These are phyloP conservation scores for Athetis lepigone DNA, from an alignment of 2,888 invertebrate genomes.

Conservation along the genomic window DNA sequence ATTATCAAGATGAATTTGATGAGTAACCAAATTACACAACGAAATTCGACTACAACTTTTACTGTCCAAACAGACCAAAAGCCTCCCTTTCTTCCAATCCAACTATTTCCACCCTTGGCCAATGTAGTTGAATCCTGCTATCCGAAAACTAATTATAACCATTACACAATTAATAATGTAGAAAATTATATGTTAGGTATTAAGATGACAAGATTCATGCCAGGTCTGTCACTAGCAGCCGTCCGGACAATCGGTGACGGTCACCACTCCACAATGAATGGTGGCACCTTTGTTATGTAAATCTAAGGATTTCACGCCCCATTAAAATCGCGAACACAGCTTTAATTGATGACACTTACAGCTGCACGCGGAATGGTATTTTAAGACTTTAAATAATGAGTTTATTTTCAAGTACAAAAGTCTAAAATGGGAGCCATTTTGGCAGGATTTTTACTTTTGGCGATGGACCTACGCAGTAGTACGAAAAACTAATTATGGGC, in stretches of 20 bases:
- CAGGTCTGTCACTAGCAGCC: constrained; percentile 37
- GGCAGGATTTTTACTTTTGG: constrained; percentile 13
- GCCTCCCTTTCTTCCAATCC: no score
- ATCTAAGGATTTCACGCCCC: constrained; percentile 77
- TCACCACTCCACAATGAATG: constrained; percentile 42
- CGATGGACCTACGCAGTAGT: no score
- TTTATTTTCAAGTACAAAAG: constrained; percentile 26
- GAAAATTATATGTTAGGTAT: constrained; percentile 18
- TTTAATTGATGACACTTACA: constrained; percentile 69
- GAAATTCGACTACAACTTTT: constrained; percentile 1
- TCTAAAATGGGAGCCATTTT: constrained; percentile 19
- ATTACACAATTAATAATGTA: not conserved
- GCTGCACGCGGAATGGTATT: constrained; percentile 38
- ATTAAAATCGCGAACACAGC: constrained; percentile 73
- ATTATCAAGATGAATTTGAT: not conserved
- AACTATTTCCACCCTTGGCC: no score
- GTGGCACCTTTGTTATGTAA: constrained; percentile 76
- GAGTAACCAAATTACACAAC: no score
- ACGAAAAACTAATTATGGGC: no score
- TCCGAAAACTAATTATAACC: not conserved
- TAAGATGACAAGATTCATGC: constrained; percentile 35
- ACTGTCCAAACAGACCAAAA: no score
- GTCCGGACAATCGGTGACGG: constrained; percentile 49
- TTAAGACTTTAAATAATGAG: constrained; percentile 24
- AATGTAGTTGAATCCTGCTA: no score